phyloP scores from a whole-genome alignment of 2,888 invertebrate species.

The Epistrophe eligans region DNA sequence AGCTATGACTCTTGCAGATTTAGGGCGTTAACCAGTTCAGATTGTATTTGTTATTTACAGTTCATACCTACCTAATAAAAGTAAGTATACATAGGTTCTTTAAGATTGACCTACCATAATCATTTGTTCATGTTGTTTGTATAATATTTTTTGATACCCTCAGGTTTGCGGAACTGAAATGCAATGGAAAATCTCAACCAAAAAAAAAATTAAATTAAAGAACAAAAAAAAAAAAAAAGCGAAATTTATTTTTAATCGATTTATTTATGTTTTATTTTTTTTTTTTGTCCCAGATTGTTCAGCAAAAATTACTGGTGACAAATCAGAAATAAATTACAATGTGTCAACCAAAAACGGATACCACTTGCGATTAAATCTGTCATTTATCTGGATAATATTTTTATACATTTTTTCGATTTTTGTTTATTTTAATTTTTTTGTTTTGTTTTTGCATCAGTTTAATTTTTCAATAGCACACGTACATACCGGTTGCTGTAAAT shows the following conservation, averaged over 20 bases:
- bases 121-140: constrained; percentile 35
- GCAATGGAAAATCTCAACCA: not conserved
- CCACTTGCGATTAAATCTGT: constrained; percentile 49
- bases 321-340: constrained; percentile 32
- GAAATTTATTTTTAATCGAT: constrained; percentile 2
- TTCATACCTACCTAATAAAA: constrained; percentile 4
- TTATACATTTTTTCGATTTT: constrained; percentile 6
- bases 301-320: constrained; percentile 38
- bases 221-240: not conserved
- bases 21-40: constrained; percentile 65
- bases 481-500: constrained; percentile 57
- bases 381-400: constrained; percentile 52
- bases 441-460: constrained; percentile 15
- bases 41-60: constrained; percentile 49
- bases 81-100: constrained; percentile 26
- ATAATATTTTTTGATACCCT: constrained; percentile 28
- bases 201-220: not conserved
- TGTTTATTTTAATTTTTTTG: constrained; percentile 20
- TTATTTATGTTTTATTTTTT: constrained; percentile 7
- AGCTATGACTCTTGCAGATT: constrained; percentile 39
- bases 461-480: constrained; percentile 48
- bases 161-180: constrained; percentile 32
- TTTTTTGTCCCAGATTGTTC: constrained; percentile 49
- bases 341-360: constrained; percentile 30
- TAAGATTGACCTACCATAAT: constrained; percentile 63